Evolutionary conservation across 2,888 invertebrate genomes (phyloP).

Genomic region (Argyresthia goedartella): DNA sequence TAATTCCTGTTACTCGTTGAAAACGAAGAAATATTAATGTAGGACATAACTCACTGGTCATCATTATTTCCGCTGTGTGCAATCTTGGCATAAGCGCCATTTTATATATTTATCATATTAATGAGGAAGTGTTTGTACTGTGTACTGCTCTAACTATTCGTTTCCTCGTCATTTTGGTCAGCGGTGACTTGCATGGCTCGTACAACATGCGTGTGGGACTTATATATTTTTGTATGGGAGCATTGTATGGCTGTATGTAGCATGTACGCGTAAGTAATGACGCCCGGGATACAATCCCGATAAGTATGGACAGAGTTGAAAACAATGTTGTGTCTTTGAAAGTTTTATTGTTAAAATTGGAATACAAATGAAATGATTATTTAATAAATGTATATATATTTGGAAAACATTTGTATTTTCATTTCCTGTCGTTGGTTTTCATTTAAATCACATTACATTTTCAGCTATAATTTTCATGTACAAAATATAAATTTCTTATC

Average conservation of each 20-base stretch:
- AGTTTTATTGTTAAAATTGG: conserved; percentile 71
- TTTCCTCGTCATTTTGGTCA: no score
- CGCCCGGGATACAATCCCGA: conserved; percentile 45
- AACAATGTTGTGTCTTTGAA: conserved; percentile 70
- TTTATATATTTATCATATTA: no score
- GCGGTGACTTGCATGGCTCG: no score
- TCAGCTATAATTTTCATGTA: conserved; percentile 1
- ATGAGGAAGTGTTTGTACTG: no score
- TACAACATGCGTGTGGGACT: neutral
- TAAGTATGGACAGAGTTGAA: conserved; percentile 54
- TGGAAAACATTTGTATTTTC: conserved; percentile 51
- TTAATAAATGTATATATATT: conserved; percentile 72
- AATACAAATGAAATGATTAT: conserved; percentile 69
- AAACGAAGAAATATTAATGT: no score
- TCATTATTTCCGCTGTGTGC: no score
- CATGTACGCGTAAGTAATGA: conserved; percentile 12
- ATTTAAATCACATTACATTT: no score
- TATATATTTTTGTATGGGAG: neutral
- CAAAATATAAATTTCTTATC: neutral
- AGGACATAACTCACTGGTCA: no score
- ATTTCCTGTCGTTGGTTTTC: no score
- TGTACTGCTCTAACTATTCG: no score
- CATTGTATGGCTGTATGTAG: conserved; percentile 39
- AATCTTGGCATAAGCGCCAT: no score
- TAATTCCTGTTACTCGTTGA: no score